Base-by-base conservation (phyloP, 2,797 vertebrate genomes). In the Prunella strophiata region DNA sequence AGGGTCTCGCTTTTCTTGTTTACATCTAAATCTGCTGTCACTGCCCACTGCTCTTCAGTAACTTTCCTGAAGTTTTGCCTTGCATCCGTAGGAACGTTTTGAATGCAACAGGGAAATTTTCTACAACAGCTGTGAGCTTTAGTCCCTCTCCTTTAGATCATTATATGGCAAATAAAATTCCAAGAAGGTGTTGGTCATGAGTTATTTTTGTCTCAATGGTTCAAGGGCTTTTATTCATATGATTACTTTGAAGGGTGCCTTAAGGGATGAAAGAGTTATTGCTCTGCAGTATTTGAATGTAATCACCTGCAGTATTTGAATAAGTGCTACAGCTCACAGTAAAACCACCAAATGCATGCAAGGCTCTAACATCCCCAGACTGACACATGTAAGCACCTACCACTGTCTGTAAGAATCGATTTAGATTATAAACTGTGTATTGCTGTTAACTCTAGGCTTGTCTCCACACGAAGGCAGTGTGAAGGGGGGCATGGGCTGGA, bases 361-460 rank as follows among this genome's bases (percentile, higher is more conserved):
- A 65, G 67, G 26, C 43, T 48, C 18, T 32, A 40, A 38, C 12
- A 45, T 16, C 34, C 25, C 27, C 45, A 63, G 25, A 7, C 6
- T 59, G 45, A 23, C 9, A n/a, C 7, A 25, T 19, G 20, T 16
- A 30, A 38, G 13, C 23, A 54, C 21, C 47, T 21, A 3, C 14
- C 13, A 10, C 36, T 75, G 23, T 5, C 52, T 63, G 18, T 19
- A 43, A 47, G 18, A 27, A 48, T 2, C 30, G 15, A 30, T 29
- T 43, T 14, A 19, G 30, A 21, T n/a, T 32, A 16, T 23, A 47
- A 34, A 1, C 7, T 10, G 5, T 3, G 1, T 10, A 29, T 13
- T 88, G 59, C 43, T 42, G 23, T 29, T 77, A 65, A 29, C 42
- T 40, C 48, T 9, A 32, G 32, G n/a, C 50, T 54, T 26, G 38